Percentiles rank a stretch among this genome's conserved stretches.
phyloP scores from a whole-genome alignment of 35 echinoderm and acorn worm genomes.

The Lytechinus variegatus region DNA sequence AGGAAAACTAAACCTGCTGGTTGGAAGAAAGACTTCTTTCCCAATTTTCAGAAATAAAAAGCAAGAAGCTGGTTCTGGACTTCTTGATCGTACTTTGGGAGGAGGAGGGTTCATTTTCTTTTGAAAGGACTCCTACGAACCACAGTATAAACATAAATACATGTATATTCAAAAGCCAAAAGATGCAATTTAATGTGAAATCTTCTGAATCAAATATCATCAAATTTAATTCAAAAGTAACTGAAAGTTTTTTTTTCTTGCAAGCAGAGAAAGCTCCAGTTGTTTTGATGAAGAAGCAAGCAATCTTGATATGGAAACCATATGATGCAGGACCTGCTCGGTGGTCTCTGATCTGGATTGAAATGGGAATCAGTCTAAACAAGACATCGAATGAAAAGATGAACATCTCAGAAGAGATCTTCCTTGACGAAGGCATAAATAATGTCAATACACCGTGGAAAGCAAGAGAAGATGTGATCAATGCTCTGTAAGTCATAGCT shows the following conservation, averaged over 20 bases:
- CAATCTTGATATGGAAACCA: background rate
- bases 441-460: background rate
- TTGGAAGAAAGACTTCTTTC: no score
- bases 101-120: no score
- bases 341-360: background rate
- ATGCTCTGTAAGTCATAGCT: background rate
- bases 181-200: background rate
- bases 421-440: background rate
- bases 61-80: no score
- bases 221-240: background rate
- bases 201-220: background rate
- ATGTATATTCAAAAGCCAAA: background rate
- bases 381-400: background rate
- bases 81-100: no score
- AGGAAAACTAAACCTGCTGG: no score
- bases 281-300: background rate
- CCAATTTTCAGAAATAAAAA: no score
- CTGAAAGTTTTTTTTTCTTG: background rate
- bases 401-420: background rate
- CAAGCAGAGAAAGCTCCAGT: background rate
- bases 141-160: background rate
- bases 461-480: background rate
- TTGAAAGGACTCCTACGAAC: background rate
- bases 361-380: background rate
- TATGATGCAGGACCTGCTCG: background rate